These are phyloP conservation scores for Melipona quadrifasciata DNA, from an alignment of 1,140 invertebrate species.

Conservation along the genomic window DNA sequence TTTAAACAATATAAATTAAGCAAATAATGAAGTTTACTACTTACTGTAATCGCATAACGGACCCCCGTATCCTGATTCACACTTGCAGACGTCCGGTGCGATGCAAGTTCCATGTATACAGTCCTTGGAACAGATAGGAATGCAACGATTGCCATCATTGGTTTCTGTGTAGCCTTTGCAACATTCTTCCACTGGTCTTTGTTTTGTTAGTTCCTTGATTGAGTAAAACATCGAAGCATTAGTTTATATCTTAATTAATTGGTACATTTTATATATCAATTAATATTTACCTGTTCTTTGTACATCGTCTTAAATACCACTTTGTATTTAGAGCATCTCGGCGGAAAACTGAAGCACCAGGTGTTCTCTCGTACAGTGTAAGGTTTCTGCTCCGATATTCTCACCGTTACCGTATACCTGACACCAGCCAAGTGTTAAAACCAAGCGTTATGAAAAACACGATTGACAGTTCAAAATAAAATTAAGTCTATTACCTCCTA, in stretches of 20 bases:
- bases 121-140: slow-evolving; percentile 89
- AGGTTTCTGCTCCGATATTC: slow-evolving; percentile 89
- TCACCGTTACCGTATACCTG: slow-evolving; percentile 88
- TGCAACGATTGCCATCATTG: slow-evolving; percentile 84
- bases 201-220: slow-evolving; percentile 86
- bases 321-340: slow-evolving; percentile 92
- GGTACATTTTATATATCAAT: too few relatives aligned
- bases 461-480: not conserved
- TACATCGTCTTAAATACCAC: slow-evolving; percentile 88
- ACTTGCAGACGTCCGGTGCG: slow-evolving; percentile 93
- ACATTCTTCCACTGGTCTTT: slow-evolving; percentile 90
- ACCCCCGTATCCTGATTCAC: slow-evolving; percentile 93
- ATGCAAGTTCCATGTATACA: slow-evolving; percentile 93
- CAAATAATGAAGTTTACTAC: slow-evolving; percentile 73
- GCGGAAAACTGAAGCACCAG: slow-evolving; percentile 92
- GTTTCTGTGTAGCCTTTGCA: slow-evolving; percentile 90
- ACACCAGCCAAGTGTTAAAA: not conserved
- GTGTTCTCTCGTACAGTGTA: slow-evolving; percentile 90
- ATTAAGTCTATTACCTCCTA: not conserved
- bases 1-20: not conserved
- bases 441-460: not conserved
- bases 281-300: slow-evolving; percentile 83
- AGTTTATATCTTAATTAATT: not conserved
- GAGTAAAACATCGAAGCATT: not conserved
- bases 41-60: slow-evolving; percentile 93